Base-by-base conservation (phyloP, 2,888 invertebrate genomes). In the Trichopria drosophilae region DNA sequence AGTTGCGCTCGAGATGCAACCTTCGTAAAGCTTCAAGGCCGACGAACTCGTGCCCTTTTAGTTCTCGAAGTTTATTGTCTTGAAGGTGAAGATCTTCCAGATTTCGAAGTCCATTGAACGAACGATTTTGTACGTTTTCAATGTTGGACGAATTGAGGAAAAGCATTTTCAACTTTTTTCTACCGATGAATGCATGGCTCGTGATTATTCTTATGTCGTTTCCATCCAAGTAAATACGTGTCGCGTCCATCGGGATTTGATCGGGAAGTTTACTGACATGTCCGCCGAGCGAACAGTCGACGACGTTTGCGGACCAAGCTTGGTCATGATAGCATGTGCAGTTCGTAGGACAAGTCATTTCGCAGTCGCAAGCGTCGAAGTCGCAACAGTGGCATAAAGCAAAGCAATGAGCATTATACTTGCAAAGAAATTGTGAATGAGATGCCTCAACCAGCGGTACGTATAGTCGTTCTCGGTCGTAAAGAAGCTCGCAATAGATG, bases 301-400 rank as follows among this genome's bases (percentile, higher is more conserved):
- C 90, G 37, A 91, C 87, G 77, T 91, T 91, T 15, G 89, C 88
- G 34, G 86, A 84, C 88, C 90, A 92, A 18, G 87, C 86, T 70
- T 89, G 87, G 75, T 93, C 92, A 71, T 90, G 89, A 77, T 90
- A 93, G 76, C 93, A 93, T 46, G 88, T 87, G 77, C 93, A 93
- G 70, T 89, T 89, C 47, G 81, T 82, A 18, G 93, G 93, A 68
- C 93, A 93, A 41, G 88, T 90, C 87, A 91, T 91, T 80, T 93
- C 89, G 78, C 93, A 93, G 76, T 93, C 93, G 73, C 93, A 93
- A 24, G 90, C 90, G 68, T 91, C 91, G 71, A 90, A 93, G 73
- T 92, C 91, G 75, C 93, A 93, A 70, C 93, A 93, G 69, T 90
- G 88, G 71, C 93, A 93, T 57, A 89, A 77, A 4, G 90, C 88